A percentile compares a stretch with the other conserved stretches of the same genome.
These are phyloP conservation scores for Ctenopoma multispine DNA, from an alignment of 2,797 vertebrate species.

Conservation along the genomic window DNA sequence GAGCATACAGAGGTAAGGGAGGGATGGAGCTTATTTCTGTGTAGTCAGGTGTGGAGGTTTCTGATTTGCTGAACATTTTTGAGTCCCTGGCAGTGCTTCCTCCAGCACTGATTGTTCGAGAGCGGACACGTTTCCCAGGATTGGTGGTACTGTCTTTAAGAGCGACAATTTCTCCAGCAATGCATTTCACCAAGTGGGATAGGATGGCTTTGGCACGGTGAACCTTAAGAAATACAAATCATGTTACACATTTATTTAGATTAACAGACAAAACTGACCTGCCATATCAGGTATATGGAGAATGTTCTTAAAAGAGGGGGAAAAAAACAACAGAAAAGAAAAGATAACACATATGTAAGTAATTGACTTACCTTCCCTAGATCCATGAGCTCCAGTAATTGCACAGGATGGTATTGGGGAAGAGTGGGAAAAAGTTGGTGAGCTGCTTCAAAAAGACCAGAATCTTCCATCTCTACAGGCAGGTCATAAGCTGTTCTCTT, in stretches of 20 bases:
- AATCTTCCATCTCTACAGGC: conserved; percentile 94
- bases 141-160: conserved; percentile 86
- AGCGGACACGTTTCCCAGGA: conserved; percentile 89
- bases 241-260: not conserved
- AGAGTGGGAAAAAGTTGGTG: conserved; percentile 94
- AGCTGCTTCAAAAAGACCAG: conserved; percentile 96
- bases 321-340: not conserved
- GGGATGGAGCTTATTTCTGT: conserved; percentile 97
- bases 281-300: not conserved
- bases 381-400: conserved; percentile 97
- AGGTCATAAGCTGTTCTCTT: conserved; percentile 91
- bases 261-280: not conserved
- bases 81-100: conserved; percentile 93
- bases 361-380: conserved; percentile 87
- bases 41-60: conserved; percentile 88
- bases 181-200: conserved; percentile 96
- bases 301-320: not conserved
- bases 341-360: not conserved
- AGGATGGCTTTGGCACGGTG: conserved; percentile 96
- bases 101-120: conserved; percentile 94
- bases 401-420: conserved; percentile 97
- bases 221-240: conserved; percentile 74
- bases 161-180: conserved; percentile 95
- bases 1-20: conserved; percentile 93
- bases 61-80: conserved; percentile 90